phyloP scores from a whole-genome alignment of 2,888 invertebrate species.

The Drosophila neonasuta region DNA sequence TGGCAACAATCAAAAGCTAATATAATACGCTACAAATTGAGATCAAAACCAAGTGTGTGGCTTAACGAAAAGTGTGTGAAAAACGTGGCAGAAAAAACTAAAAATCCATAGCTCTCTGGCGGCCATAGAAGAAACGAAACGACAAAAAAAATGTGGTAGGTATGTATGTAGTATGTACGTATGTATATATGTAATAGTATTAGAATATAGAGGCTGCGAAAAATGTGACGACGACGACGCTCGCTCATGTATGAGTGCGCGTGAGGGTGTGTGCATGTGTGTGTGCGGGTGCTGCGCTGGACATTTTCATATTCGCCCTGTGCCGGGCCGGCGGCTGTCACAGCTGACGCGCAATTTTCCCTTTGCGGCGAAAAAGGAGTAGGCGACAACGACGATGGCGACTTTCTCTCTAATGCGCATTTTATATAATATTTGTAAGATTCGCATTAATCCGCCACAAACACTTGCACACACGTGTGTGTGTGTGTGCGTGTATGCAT shows the following conservation, averaged over 20 bases:
- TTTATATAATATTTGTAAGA: slow-evolving; percentile 43
- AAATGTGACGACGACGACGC: slow-evolving; percentile 50
- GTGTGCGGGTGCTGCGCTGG: slow-evolving; percentile 68
- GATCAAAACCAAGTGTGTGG: slow-evolving; percentile 50
- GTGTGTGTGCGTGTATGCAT: slow-evolving; percentile 8
- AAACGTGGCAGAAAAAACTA: slow-evolving; percentile 67
- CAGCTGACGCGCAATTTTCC: slow-evolving; percentile 42
- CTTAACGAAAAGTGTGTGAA: slow-evolving; percentile 60
- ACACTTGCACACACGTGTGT: background rate
- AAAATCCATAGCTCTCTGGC: slow-evolving; percentile 59
- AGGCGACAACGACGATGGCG: slow-evolving; percentile 3
- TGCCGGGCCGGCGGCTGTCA: slow-evolving; percentile 40
- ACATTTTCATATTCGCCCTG: slow-evolving; percentile 56
- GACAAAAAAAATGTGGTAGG: slow-evolving; percentile 70
- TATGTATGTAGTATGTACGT: slow-evolving; percentile 32
- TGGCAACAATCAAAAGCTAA: slow-evolving; percentile 54
- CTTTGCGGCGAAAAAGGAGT: slow-evolving; percentile 11
- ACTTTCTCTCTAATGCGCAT: slow-evolving; percentile 24
- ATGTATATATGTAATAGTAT: slow-evolving; percentile 38
- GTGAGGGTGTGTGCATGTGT: slow-evolving; percentile 10
- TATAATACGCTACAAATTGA: slow-evolving; percentile 49
- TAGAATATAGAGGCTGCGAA: slow-evolving; percentile 54
- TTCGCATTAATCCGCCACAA: slow-evolving; percentile 10
- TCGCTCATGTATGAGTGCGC: slow-evolving; percentile 6
- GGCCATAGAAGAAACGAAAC: slow-evolving; percentile 46